Conservation (phyloP, 2,888 invertebrate genomes). For the Heliconius cydno region DNA sequence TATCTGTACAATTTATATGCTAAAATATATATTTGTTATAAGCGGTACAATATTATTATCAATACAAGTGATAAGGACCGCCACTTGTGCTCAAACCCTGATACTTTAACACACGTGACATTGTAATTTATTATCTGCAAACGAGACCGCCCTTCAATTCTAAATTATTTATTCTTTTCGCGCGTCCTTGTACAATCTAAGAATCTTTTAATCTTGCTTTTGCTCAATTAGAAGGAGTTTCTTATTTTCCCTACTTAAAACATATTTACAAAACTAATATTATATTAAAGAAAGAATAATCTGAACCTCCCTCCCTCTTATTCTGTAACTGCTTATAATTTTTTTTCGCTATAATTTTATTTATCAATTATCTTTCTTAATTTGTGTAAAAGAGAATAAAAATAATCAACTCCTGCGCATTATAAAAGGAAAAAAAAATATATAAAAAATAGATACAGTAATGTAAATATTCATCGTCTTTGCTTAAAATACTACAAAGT, state of each 20-base stretch:
- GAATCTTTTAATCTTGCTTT: not conserved
- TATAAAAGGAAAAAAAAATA: not conserved
- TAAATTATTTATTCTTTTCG: conserved; percentile 3
- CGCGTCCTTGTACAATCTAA: not conserved
- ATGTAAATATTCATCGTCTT: not conserved
- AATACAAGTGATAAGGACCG: conserved; percentile 45
- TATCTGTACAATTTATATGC: not conserved
- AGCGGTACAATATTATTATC: not conserved
- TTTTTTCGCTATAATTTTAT: not conserved
- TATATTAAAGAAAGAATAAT: not conserved
- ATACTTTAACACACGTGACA: conserved; percentile 54
- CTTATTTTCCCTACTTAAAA: not conserved
- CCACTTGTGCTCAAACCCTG: conserved; percentile 59
- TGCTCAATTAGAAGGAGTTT: not conserved
- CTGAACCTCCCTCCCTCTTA: not conserved
- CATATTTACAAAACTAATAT: not conserved
- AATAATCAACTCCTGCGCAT: not conserved
- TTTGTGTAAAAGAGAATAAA: not conserved
- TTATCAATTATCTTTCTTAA: not conserved
- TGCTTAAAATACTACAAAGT: not conserved
- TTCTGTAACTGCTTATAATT: not conserved
- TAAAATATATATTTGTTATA: conserved; percentile 1
- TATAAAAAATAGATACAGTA: not conserved
- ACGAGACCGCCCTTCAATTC: conserved; percentile 19
- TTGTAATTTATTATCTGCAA: conserved; percentile 59